These are phyloP conservation scores for Agrochola lota DNA, from an alignment of 2,888 invertebrate species.

Conservation along the genomic window DNA sequence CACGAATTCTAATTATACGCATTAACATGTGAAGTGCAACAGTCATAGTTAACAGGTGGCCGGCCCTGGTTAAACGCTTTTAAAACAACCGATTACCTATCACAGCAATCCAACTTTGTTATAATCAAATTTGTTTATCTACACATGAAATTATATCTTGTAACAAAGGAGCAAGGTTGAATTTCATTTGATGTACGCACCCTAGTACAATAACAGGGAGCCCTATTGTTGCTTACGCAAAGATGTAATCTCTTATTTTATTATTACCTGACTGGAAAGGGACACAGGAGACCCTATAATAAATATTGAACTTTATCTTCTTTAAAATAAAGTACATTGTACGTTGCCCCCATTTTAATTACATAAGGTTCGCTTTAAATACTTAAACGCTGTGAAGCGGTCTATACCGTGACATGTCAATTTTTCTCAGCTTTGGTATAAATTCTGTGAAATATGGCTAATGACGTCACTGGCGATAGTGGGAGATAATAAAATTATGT, in stretches of 20 bases:
- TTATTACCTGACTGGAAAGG: slow-evolving; percentile 87
- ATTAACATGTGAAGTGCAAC: slow-evolving; percentile 65
- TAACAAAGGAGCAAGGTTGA: slow-evolving; percentile 49
- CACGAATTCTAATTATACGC: slow-evolving; percentile 43
- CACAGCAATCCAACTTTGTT: slow-evolving; percentile 82
- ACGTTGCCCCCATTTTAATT: slow-evolving; percentile 54
- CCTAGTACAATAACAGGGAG: slow-evolving; percentile 84
- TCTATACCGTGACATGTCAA: slow-evolving; percentile 68
- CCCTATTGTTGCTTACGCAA: slow-evolving; percentile 88
- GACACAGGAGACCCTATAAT: slow-evolving; percentile 68
- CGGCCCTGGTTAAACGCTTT: slow-evolving; percentile 77
- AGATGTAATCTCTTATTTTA: slow-evolving; percentile 89
- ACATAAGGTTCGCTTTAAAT: slow-evolving; percentile 68
- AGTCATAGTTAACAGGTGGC: slow-evolving; percentile 80
- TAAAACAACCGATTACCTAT: slow-evolving; percentile 85
- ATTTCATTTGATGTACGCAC: slow-evolving; percentile 66
- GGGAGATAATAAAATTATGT: slow-evolving; percentile 51
- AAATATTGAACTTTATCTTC: slow-evolving; percentile 65
- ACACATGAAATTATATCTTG: slow-evolving; percentile 68
- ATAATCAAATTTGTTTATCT: slow-evolving; percentile 76
- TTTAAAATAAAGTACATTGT: slow-evolving; percentile 57
- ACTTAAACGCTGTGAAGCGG: slow-evolving; percentile 64
- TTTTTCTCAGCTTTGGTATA: slow-evolving; percentile 64
- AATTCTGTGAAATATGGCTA: slow-evolving; percentile 55
- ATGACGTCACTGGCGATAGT: slow-evolving; percentile 42